phyloP scores from a whole-genome alignment of 2,888 invertebrate genomes.

The Microchrysa polita region DNA sequence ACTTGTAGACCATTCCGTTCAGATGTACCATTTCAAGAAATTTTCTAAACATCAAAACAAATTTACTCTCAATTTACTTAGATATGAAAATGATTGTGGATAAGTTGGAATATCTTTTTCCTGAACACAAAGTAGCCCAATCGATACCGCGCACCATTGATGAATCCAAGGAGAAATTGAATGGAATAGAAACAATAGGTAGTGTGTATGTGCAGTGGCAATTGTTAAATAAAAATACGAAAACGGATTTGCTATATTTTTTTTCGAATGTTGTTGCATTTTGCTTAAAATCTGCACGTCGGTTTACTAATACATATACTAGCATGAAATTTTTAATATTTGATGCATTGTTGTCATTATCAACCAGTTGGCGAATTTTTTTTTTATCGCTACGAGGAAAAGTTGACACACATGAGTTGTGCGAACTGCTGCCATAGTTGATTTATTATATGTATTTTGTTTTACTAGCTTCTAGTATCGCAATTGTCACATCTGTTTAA shows the following conservation, averaged over 20 bases:
- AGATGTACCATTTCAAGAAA: no score
- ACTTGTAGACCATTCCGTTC: no score
- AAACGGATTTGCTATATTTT: background rate
- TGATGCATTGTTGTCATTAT: background rate
- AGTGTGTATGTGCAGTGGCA: slow-evolving; percentile 47
- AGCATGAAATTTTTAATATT: background rate
- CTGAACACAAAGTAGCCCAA: slow-evolving; percentile 63
- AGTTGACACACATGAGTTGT: no score
- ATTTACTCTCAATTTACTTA: slow-evolving; percentile 47
- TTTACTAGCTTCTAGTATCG: no score
- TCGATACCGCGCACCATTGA: slow-evolving; percentile 65
- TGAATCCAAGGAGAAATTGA: slow-evolving; percentile 61
- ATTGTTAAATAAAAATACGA: background rate
- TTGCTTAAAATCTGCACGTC: background rate
- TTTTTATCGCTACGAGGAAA: no score
- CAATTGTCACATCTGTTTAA: no score
- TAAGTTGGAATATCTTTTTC: slow-evolving; percentile 64
- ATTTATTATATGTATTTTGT: no score
- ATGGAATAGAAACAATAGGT: slow-evolving; percentile 57
- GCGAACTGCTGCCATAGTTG: no score
- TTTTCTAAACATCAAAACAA: no score
- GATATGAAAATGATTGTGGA: slow-evolving; percentile 64
- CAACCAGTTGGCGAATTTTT: background rate
- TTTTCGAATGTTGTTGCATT: background rate
- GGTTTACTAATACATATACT: no score